A percentile compares a stretch with the other conserved stretches of the same genome.
Evolutionary conservation across 2,797 vertebrate genomes (phyloP).

Genomic region (Loriculus beryllinus): DNA sequence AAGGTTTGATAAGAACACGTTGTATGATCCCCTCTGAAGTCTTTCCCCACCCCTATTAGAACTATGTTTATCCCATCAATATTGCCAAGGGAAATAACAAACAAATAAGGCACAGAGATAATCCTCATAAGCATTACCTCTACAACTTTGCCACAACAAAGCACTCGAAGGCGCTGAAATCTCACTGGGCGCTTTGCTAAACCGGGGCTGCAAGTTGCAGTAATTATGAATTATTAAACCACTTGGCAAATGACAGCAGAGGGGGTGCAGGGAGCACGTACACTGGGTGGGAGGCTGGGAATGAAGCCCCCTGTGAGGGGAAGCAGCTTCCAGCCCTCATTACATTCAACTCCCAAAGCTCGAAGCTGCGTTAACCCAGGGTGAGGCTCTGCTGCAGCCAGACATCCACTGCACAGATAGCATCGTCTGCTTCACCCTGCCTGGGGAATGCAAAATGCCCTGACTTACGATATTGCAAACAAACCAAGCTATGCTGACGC

Average conservation of each 20-base stretch:
- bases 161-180: neutral
- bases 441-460: neutral
- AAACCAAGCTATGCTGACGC: neutral
- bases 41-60: neutral
- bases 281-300: neutral
- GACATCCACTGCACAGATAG: neutral
- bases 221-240: constrained; percentile 38
- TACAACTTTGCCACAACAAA: constrained; percentile 16
- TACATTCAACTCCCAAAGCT: neutral
- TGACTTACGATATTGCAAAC: neutral
- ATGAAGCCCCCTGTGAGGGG: neutral
- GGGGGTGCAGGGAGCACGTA: neutral
- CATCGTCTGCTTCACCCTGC: neutral
- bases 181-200: neutral
- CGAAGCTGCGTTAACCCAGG: neutral
- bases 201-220: neutral
- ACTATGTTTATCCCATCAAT: neutral
- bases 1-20: neutral
- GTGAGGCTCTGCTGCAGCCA: neutral
- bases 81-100: constrained; percentile 1
- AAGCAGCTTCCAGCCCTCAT: neutral
- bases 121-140: neutral
- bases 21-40: neutral
- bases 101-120: neutral
- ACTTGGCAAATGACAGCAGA: neutral